Evolutionary conservation across 1,140 invertebrate species (phyloP).

Genomic region (Antheraea pernyi): DNA sequence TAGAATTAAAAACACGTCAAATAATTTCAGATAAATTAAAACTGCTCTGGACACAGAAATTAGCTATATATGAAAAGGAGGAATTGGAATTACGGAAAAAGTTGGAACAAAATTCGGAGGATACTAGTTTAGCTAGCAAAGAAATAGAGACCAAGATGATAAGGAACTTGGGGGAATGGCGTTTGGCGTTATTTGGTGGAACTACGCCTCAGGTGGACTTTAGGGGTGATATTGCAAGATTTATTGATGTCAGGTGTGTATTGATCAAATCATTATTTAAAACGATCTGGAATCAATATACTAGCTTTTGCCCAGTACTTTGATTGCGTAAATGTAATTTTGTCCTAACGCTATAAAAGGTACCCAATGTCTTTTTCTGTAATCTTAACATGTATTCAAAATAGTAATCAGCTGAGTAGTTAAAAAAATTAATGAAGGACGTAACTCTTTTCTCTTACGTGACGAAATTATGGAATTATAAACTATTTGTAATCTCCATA

Average conservation of each 20-base stretch:
- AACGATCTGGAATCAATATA: too few relatives aligned
- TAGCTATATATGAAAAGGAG: slow-evolving; percentile 75
- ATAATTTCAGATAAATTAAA: slow-evolving; percentile 69
- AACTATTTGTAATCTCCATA: too few relatives aligned
- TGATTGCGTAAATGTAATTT: background rate
- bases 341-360: too few relatives aligned
- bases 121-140: slow-evolving; percentile 11
- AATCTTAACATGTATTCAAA: too few relatives aligned
- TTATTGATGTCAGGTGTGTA: slow-evolving; percentile 59
- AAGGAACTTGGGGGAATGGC: slow-evolving; percentile 45
- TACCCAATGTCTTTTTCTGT: too few relatives aligned
- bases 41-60: slow-evolving; percentile 67
- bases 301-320: too few relatives aligned
- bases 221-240: slow-evolving; percentile 54
- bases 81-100: slow-evolving; percentile 75
- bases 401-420: too few relatives aligned
- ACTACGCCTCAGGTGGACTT: slow-evolving; percentile 57
- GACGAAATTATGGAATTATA: too few relatives aligned
- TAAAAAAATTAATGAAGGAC: too few relatives aligned
- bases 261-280: slow-evolving; percentile 12
- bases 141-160: slow-evolving; percentile 31
- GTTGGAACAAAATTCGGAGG: slow-evolving; percentile 53
- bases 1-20: background rate
- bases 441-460: too few relatives aligned
- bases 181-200: slow-evolving; percentile 50